These are phyloP conservation scores for Epinotia nisella DNA, from an alignment of 2,888 invertebrate species.

Conservation along the genomic window DNA sequence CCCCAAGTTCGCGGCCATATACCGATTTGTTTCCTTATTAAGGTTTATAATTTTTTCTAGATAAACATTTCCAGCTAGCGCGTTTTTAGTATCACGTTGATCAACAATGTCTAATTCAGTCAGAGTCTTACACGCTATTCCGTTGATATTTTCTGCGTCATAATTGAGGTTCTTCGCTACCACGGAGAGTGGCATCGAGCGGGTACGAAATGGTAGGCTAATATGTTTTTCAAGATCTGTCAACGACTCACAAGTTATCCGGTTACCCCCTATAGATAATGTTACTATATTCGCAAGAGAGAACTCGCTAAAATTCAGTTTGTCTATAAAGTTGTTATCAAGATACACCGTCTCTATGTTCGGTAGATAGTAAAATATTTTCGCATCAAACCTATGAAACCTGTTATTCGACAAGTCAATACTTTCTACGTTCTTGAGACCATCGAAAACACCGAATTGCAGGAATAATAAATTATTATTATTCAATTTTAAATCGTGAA, in stretches of 20 bases:
- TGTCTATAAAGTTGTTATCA: constrained; percentile 27
- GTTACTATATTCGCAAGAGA: not conserved
- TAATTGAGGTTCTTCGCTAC: not conserved
- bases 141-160: constrained; percentile 31
- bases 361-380: constrained; percentile 17
- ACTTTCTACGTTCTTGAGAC: constrained; percentile 5
- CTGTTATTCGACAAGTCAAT: constrained; percentile 31
- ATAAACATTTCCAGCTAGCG: constrained; percentile 14
- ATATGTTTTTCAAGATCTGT: not conserved
- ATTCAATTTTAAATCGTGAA: constrained; percentile 18
- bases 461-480: constrained; percentile 26
- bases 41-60: constrained; percentile 21
- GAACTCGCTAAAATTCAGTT: constrained; percentile 29
- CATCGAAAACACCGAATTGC: constrained; percentile 32
- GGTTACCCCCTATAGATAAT: constrained; percentile 33
- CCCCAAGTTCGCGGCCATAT: constrained; percentile 19
- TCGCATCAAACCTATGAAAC: constrained; percentile 16
- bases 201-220: not conserved
- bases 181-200: not conserved
- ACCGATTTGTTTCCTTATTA: constrained; percentile 18
- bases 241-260: constrained; percentile 22
- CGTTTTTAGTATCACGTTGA: not conserved
- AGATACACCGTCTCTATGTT: constrained; percentile 2
- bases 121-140: constrained; percentile 32
- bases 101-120: not conserved